Conservation (phyloP, 2,113 vertebrate genomes). For the Pogona vitticeps region DNA sequence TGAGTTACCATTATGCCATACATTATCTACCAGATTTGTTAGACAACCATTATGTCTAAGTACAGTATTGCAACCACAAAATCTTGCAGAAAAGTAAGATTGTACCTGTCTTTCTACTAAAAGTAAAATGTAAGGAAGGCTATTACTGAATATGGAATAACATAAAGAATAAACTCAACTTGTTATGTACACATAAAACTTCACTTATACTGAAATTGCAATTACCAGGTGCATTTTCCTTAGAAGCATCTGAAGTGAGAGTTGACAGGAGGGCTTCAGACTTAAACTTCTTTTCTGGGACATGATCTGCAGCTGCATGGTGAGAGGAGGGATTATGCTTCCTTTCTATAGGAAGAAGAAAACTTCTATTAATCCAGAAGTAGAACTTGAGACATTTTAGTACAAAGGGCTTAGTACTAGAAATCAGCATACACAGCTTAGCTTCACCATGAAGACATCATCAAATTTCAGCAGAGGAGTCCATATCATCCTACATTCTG, state of each 20-base stretch:
- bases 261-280: conserved; percentile 98
- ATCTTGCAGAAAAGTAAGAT: too few species aligned
- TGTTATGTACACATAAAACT: not conserved
- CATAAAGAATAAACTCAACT: not conserved
- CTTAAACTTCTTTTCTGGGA: conserved; percentile 99
- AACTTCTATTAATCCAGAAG: conserved; percentile 19
- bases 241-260: conserved; percentile 94
- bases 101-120: not conserved
- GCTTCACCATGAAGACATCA: conserved; percentile 7
- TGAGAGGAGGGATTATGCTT: conserved; percentile 92
- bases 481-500: not conserved
- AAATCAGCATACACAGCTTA: not conserved
- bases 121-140: not conserved
- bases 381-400: conserved; percentile 2
- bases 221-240: conserved; percentile 95
- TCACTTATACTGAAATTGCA: conserved; percentile 19
- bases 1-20: not conserved
- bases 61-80: not conserved
- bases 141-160: not conserved
- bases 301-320: conserved; percentile 91
- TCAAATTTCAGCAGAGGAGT: conserved; percentile 20
- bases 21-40: not conserved
- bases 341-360: conserved; percentile 82
- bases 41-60: not conserved
- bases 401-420: conserved; percentile 13